Evolutionary conservation across 2,888 invertebrate species (phyloP).

Genomic region (Platerodrilus igneus): DNA sequence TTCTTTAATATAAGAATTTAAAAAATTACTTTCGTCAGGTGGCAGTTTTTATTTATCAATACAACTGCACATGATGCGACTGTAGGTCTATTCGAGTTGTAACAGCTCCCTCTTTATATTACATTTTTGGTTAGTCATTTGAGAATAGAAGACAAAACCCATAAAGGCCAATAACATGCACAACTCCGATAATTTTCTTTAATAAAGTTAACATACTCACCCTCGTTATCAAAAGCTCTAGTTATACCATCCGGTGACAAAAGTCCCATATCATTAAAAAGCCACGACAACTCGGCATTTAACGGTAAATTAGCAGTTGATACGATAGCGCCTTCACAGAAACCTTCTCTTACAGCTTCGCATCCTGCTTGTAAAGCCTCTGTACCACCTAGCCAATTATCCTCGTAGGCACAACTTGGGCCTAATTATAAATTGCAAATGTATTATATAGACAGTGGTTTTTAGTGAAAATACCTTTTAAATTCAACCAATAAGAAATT

Average conservation of each 20-base stretch:
- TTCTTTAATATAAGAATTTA: too few relatives aligned
- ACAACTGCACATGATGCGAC: too few relatives aligned
- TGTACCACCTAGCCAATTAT: constrained; percentile 62
- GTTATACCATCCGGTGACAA: constrained; percentile 59
- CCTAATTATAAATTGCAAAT: constrained; percentile 46
- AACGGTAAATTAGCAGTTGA: constrained; percentile 78
- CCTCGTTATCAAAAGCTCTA: constrained; percentile 60
- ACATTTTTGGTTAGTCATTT: too few relatives aligned
- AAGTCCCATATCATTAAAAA: constrained; percentile 60
- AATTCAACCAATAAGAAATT: constrained; percentile 85
- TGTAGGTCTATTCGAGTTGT: too few relatives aligned
- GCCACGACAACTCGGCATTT: constrained; percentile 57
- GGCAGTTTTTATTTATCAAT: too few relatives aligned
- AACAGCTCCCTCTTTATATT: too few relatives aligned
- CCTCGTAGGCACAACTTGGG: constrained; percentile 57
- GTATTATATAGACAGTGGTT: not conserved
- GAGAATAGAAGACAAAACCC: too few relatives aligned
- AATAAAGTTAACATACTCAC: constrained; percentile 43
- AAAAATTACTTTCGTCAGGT: too few relatives aligned
- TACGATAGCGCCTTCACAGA: constrained; percentile 87
- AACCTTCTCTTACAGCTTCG: constrained; percentile 75
- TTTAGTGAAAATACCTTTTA: constrained; percentile 58
- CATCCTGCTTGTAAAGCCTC: constrained; percentile 63
- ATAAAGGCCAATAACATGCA: too few relatives aligned
- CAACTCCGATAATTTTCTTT: too few relatives aligned